Percentiles rank a stretch among this genome's conserved stretches.
phyloP scores from a whole-genome alignment of 92 coral and sea anemone species.

The Epizoanthus stellaris region DNA sequence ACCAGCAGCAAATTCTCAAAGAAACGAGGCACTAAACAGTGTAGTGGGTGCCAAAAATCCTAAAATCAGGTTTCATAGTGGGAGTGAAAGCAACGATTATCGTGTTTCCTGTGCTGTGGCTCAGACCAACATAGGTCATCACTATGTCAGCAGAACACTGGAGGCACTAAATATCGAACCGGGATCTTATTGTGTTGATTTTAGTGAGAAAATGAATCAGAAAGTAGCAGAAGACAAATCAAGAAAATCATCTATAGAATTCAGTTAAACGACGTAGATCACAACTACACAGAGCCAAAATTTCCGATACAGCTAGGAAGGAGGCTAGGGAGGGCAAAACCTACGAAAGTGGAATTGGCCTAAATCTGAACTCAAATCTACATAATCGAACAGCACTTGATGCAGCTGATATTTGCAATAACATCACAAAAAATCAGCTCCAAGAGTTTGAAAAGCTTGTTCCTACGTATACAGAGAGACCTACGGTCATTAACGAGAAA shows the following conservation, averaged over 20 bases:
- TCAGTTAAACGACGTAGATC: constrained; percentile 59
- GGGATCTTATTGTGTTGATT: constrained; percentile 25
- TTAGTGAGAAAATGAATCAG: constrained; percentile 48
- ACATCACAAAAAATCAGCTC: constrained; percentile 31
- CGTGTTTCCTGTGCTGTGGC: constrained; percentile 64
- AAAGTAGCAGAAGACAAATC: constrained; percentile 36
- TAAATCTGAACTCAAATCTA: constrained; percentile 19
- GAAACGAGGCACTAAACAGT: constrained; percentile 35
- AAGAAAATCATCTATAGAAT: constrained; percentile 43
- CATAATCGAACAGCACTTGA: constrained; percentile 1
- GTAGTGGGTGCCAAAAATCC: constrained; percentile 41
- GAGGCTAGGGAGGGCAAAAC: constrained; percentile 54
- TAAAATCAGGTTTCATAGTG: constrained; percentile 41
- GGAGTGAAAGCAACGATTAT: constrained; percentile 59
- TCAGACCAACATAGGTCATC: constrained; percentile 49
- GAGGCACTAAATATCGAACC: constrained; percentile 62
- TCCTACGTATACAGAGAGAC: constrained; percentile 38
- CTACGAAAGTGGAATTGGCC: constrained; percentile 53
- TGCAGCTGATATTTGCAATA: neutral
- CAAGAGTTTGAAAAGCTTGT: constrained; percentile 46
- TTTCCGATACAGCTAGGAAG: constrained; percentile 33
- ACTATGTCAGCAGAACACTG: constrained; percentile 56
- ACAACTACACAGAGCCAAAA: constrained; percentile 36
- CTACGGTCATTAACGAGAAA: constrained; percentile 16
- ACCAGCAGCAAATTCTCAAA: constrained; percentile 34